Evolutionary conservation across 2,113 vertebrate species (phyloP).

Genomic region (Rhynchopsitta pachyrhyncha): DNA sequence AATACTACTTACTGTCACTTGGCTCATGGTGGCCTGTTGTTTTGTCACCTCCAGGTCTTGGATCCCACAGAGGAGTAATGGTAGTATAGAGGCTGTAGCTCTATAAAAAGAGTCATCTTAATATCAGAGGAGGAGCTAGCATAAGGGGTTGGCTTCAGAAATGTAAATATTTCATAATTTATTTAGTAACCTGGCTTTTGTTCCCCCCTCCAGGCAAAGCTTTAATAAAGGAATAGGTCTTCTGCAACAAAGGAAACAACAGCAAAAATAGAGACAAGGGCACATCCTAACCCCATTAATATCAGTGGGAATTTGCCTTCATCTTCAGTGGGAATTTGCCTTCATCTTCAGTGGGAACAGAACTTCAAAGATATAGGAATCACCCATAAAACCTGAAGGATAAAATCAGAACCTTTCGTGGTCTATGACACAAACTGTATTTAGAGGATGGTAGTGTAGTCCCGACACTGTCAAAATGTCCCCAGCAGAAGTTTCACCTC

Average conservation of each 20-base stretch:
- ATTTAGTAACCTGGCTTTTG: slow-evolving; percentile 48
- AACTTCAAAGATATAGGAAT: slow-evolving; percentile 50
- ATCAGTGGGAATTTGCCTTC: neutral
- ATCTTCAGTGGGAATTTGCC: neutral
- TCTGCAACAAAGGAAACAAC: slow-evolving; percentile 54
- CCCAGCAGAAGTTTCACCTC: neutral
- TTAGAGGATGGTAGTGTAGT: neutral
- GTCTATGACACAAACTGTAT: neutral
- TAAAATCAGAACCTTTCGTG: neutral
- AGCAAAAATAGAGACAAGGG: slow-evolving; percentile 25
- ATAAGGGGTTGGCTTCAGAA: slow-evolving; percentile 56
- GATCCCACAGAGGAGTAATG: slow-evolving; percentile 33
- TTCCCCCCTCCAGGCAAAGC: slow-evolving; percentile 62
- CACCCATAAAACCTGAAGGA: neutral
- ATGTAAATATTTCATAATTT: slow-evolving; percentile 63
- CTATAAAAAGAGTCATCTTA: slow-evolving; percentile 64
- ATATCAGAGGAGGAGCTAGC: slow-evolving; percentile 67
- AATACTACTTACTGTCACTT: slow-evolving; percentile 69
- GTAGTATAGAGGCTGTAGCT: slow-evolving; percentile 5
- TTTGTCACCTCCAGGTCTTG: neutral
- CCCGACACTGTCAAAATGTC: fast-evolving
- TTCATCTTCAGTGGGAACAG: slow-evolving; percentile 15
- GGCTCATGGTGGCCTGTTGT: slow-evolving; percentile 22
- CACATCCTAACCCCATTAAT: neutral
- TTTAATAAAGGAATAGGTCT: slow-evolving; percentile 66